Percentiles rank a stretch among this genome's conserved stretches.
Evolutionary conservation across 2,113 vertebrate species (phyloP).

Genomic region (Solea senegalensis): DNA sequence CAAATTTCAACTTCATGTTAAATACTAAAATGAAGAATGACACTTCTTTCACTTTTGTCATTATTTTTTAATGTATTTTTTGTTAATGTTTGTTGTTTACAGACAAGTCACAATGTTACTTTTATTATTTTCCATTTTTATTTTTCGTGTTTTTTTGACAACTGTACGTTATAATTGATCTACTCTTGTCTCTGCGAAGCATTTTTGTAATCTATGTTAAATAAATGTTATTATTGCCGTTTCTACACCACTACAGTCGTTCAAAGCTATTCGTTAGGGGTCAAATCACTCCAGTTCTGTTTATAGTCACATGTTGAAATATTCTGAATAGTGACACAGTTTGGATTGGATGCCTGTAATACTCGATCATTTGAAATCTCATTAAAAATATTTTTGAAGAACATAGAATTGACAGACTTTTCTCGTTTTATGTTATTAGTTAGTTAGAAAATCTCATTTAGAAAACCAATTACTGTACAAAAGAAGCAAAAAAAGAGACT

Average conservation of each 20-base stretch:
- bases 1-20: too few relatives aligned
- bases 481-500: too few relatives aligned
- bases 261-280: background rate
- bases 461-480: too few relatives aligned
- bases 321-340: background rate
- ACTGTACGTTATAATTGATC: conserved; percentile 30
- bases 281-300: background rate
- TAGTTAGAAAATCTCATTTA: too few relatives aligned
- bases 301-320: conserved; percentile 3
- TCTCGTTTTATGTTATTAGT: too few relatives aligned
- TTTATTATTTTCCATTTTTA: background rate
- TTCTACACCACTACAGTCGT: conserved; percentile 3
- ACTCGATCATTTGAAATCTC: background rate
- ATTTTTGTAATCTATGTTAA: conserved; percentile 42
- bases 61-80: conserved; percentile 4
- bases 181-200: conserved; percentile 26
- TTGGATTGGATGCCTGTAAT: background rate
- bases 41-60: conserved; percentile 3
- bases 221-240: conserved; percentile 36
- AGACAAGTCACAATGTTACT: background rate
- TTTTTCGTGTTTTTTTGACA: conserved; percentile 16
- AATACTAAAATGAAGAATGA: background rate
- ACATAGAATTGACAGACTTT: too few relatives aligned
- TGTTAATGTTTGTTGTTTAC: conserved; percentile 11
- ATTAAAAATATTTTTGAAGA: background rate